Evolutionary conservation across 2,113 vertebrate species (phyloP).

Genomic region (Pyxicephalus adspersus): DNA sequence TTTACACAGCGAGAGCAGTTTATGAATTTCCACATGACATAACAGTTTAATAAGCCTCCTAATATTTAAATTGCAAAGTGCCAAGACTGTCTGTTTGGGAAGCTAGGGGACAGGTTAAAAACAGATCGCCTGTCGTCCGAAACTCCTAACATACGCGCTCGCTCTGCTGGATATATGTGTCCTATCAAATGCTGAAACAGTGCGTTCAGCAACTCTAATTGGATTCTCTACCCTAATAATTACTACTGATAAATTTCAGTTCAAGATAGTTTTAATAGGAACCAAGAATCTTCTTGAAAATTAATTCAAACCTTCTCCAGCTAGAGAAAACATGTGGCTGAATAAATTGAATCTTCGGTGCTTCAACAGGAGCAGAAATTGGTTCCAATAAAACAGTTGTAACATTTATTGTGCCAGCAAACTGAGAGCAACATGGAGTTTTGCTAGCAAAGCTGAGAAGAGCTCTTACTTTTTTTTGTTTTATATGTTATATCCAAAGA

Average conservation of each 20-base stretch:
- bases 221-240: conserved; percentile 54
- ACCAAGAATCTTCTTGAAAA: conserved; percentile 31
- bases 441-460: no score
- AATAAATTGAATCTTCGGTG: conserved; percentile 30
- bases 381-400: conserved; percentile 41
- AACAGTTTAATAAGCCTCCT: conserved; percentile 25
- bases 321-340: not conserved
- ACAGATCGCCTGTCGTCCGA: conserved; percentile 24
- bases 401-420: conserved; percentile 2
- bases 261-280: conserved; percentile 35
- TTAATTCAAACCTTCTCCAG: conserved; percentile 5
- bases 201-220: conserved; percentile 43
- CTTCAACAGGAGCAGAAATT: conserved; percentile 36
- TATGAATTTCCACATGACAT: conserved; percentile 51
- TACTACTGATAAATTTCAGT: conserved; percentile 55
- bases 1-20: conserved; percentile 41
- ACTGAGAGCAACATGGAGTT: not conserved
- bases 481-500: no score
- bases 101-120: conserved; percentile 45
- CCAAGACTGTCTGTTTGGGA: conserved; percentile 32
- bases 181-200: conserved; percentile 54
- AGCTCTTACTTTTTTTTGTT: no score
- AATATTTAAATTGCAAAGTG: conserved; percentile 49
- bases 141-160: conserved; percentile 30
- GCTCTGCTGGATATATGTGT: conserved; percentile 49